Evolutionary conservation across 2,113 vertebrate species (phyloP).

Genomic region (Amblyopsis rosae): DNA sequence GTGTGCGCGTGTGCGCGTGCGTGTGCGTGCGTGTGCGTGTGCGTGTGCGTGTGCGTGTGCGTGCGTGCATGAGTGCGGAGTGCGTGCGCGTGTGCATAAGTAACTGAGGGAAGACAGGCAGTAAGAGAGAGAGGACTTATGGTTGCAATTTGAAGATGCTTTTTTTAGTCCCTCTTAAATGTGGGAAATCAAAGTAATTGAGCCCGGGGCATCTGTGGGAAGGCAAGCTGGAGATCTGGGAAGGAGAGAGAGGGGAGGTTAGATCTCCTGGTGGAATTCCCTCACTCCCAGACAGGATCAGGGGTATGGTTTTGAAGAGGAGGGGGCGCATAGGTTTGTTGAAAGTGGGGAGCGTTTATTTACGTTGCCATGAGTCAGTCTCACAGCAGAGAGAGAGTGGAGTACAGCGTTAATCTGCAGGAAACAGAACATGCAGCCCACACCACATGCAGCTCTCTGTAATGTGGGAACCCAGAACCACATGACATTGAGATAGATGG

Average conservation of each 20-base stretch:
- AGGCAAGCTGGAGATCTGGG: conserved; percentile 55
- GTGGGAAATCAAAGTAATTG: conserved; percentile 78
- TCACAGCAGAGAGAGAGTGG: conserved; percentile 58
- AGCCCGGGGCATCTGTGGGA: conserved; percentile 72
- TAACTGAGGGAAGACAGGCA: background rate
- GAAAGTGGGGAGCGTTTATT: conserved; percentile 73
- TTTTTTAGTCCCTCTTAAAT: conserved; percentile 81
- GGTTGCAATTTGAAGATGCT: conserved; percentile 80
- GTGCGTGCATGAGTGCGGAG: conserved; percentile 6
- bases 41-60: background rate
- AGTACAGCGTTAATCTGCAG: conserved; percentile 69
- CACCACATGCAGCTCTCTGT: conserved; percentile 71
- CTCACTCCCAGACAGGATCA: conserved; percentile 58
- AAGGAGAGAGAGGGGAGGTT: conserved; percentile 54
- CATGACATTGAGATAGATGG: conserved; percentile 63
- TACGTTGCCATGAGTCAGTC: conserved; percentile 72
- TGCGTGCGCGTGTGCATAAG: background rate
- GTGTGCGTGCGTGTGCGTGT: conserved; percentile 2
- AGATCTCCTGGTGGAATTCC: conserved; percentile 67
- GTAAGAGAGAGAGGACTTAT: conserved; percentile 67
- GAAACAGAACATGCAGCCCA: conserved; percentile 73
- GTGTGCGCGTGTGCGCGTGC: conserved; percentile 17
- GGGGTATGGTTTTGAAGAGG: conserved; percentile 44
- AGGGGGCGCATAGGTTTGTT: conserved; percentile 60
- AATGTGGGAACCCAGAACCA: conserved; percentile 74